Evolutionary conservation across 2,113 vertebrate genomes (phyloP).

Genomic region (Holacanthus passer): DNA sequence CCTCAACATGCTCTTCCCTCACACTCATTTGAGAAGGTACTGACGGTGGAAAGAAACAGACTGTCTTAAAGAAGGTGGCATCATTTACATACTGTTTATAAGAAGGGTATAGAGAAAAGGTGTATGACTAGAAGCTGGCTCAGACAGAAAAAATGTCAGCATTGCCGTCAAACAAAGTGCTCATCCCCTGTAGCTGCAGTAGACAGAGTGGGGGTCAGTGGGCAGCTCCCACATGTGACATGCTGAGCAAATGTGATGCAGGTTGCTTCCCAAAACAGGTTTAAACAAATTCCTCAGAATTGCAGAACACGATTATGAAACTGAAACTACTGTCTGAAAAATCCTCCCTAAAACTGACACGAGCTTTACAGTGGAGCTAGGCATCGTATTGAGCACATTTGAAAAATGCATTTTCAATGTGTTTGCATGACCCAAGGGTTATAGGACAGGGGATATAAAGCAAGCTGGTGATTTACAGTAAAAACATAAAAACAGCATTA

Average conservation of each 20-base stretch:
- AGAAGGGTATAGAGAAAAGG: conserved; percentile 13
- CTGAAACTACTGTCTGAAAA: neutral
- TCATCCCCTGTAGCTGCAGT: neutral
- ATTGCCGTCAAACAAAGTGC: neutral
- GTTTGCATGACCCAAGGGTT: conserved; percentile 25
- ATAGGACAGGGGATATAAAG: conserved; percentile 11
- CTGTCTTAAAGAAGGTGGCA: conserved; percentile 21
- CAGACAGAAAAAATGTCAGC: neutral
- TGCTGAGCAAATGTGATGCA: neutral
- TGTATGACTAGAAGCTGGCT: conserved; percentile 1
- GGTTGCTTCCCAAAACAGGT: neutral
- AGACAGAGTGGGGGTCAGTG: neutral
- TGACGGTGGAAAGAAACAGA: neutral
- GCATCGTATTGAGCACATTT: neutral
- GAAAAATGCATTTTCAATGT: conserved; percentile 1
- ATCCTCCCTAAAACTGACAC: neutral
- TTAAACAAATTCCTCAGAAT: neutral
- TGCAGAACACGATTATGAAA: neutral
- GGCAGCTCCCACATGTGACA: neutral
- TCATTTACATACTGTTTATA: conserved; percentile 37
- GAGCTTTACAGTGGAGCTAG: neutral
- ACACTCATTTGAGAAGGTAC: neutral
- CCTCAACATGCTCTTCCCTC: conserved; percentile 37
- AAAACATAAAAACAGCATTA: conserved; percentile 45
- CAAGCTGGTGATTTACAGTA: conserved; percentile 24